phyloP scores from a whole-genome alignment of 2,113 vertebrate species.

The Martes martes region DNA sequence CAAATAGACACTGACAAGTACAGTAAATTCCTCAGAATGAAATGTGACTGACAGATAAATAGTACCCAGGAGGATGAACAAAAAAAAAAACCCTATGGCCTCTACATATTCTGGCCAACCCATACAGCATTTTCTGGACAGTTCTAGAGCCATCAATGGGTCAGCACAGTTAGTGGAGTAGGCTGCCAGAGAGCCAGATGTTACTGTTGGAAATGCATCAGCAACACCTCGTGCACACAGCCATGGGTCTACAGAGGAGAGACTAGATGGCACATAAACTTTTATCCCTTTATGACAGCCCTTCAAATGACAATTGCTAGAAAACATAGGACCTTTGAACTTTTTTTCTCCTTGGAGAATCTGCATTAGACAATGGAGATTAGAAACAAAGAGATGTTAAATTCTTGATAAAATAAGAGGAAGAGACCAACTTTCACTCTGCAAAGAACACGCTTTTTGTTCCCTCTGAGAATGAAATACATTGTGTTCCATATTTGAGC shows the following conservation, averaged over 20 bases:
- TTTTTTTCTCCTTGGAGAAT: neutral
- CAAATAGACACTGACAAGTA: slow-evolving; percentile 41
- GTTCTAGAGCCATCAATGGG: slow-evolving; percentile 58
- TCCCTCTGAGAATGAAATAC: slow-evolving; percentile 47
- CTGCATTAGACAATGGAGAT: neutral
- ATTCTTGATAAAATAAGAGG: slow-evolving; percentile 29
- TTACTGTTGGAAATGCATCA: slow-evolving; percentile 69
- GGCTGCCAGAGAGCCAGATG: slow-evolving; percentile 70
- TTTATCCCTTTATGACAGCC: slow-evolving; percentile 33
- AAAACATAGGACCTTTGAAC: neutral
- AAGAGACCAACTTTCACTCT: neutral
- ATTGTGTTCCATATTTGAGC: slow-evolving; percentile 42
- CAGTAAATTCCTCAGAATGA: slow-evolving; percentile 65
- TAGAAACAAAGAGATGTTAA: neutral
- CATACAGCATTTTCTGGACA: slow-evolving; percentile 42
- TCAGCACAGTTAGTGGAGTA: slow-evolving; percentile 65
- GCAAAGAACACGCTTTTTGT: slow-evolving; percentile 1
- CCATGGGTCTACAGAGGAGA: slow-evolving; percentile 40
- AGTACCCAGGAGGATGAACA: slow-evolving; percentile 48
- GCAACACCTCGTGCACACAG: slow-evolving; percentile 5
- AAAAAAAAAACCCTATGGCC: slow-evolving; percentile 3
- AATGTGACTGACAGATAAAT: slow-evolving; percentile 69
- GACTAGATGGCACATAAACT: slow-evolving; percentile 45
- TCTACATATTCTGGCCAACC: slow-evolving; percentile 33
- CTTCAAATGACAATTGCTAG: slow-evolving; percentile 44